Evolutionary conservation across 2,888 invertebrate species (phyloP).

Genomic region (Acanthococcus lagerstroemiae): DNA sequence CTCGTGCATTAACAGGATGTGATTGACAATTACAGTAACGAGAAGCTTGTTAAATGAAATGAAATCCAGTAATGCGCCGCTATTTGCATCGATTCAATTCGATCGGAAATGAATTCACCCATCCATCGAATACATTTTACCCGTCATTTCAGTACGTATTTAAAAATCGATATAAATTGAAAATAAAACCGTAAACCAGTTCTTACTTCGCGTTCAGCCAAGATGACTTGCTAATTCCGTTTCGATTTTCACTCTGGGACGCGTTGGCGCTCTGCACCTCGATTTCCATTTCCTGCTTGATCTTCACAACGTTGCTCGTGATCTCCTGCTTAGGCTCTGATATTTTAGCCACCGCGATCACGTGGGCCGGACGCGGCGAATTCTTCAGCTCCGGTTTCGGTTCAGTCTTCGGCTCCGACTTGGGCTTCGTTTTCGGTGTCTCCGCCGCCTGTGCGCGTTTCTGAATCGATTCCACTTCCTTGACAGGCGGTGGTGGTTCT

Average conservation of each 20-base stretch:
- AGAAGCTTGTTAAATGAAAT: no score
- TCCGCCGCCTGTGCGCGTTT: no score
- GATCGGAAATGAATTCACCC: no score
- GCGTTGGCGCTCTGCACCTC: slow-evolving; percentile 13
- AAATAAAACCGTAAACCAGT: slow-evolving; percentile 1
- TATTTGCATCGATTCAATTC: no score
- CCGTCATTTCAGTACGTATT: no score
- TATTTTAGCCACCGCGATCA: slow-evolving; percentile 3
- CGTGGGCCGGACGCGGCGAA: slow-evolving; percentile 12
- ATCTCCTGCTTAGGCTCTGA: slow-evolving; percentile 19
- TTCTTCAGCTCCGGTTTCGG: no score
- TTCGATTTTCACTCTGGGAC: slow-evolving; percentile 1
- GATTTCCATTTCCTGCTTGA: slow-evolving; percentile 20
- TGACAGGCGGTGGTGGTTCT: background rate
- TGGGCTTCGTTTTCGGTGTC: background rate
- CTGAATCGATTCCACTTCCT: background rate
- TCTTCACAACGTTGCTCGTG: background rate
- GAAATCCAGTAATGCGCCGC: no score
- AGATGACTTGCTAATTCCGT: slow-evolving; percentile 26
- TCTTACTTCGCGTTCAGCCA: slow-evolving; percentile 23
- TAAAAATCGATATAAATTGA: no score
- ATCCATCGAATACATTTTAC: no score
- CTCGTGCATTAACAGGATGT: no score
- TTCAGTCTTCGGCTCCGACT: background rate
- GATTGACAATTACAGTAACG: no score